Base-by-base conservation (phyloP, 2,797 vertebrate genomes). In the Bucorvus abyssinicus region DNA sequence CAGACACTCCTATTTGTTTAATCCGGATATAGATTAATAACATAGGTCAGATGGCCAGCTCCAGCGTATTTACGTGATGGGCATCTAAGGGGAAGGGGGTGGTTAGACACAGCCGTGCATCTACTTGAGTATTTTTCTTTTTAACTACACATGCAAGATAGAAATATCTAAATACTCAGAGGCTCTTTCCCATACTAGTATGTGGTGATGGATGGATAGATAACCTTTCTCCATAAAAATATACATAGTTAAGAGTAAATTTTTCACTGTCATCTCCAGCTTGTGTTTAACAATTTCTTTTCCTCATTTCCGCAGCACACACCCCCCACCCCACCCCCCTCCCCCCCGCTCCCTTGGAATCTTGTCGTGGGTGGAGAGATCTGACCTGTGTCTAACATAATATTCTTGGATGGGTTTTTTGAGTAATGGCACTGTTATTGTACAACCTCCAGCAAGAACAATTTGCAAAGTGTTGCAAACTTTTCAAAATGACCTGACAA, bases 381-480 rank as follows among this genome's bases (percentile, higher is more conserved):
- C 60, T 93, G 90, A 80, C 82, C 68, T 87, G 45, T 70, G 61
- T 77, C 63, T 65, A 90, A 84, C 52, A 30, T 60, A 64, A 88
- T 73, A 76, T 67, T 68, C 84, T 91, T 85, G 78, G 84, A 95
- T 78, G 63, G n/a, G 0, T 24, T 81, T 36, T 90, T 69, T 93
- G 89, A 90, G 75, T 87, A 89, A 94, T 68, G 93, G 53, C 64
- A 22, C 71, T 64, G 71, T 77, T 92, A 73, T n/a, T 92, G 71
- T 80, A 74, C 68, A 94, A 96, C 93, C 56, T 93, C 84, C 84
- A 94, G 89, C 70, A 96, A 93, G 86, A 93, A 80, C 78, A 93
- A 90, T 96, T 95, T 94, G 84, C 90, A 55, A 94, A 92, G 87
- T 94, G 90, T 95, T 77, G 70, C 91, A 87, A 49, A 93, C 81